Conservation (phyloP, 2,888 invertebrate genomes). For the Entomobrya multifasciata region DNA sequence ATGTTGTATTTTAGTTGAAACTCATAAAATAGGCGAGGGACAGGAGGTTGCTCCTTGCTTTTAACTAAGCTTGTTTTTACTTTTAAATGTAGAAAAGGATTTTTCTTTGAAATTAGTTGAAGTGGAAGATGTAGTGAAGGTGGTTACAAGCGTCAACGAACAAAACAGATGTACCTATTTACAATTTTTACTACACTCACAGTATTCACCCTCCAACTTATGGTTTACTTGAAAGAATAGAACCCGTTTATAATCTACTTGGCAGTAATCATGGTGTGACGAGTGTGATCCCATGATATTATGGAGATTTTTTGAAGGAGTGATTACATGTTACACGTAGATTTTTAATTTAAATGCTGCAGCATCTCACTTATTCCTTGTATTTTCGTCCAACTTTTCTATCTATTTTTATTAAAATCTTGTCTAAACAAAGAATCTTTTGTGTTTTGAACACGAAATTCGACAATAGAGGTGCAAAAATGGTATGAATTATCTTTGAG, state of each 20-base stretch:
- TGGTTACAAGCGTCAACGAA: background rate
- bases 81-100: background rate
- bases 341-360: background rate
- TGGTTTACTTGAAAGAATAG: background rate
- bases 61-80: background rate
- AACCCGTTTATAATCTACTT: constrained; percentile 30
- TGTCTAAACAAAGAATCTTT: background rate
- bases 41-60: background rate
- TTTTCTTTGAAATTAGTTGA: background rate
- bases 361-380: constrained; percentile 22
- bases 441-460: background rate
- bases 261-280: constrained; percentile 11
- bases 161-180: background rate
- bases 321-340: constrained; percentile 26
- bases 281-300: constrained; percentile 37
- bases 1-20: background rate
- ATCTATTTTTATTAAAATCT: background rate
- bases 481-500: background rate
- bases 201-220: constrained; percentile 4
- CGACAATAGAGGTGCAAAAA: background rate
- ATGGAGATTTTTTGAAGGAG: constrained; percentile 14
- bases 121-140: background rate
- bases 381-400: background rate
- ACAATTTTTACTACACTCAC: background rate
- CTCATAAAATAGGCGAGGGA: constrained; percentile 12